These are phyloP conservation scores for Anticlea derivata DNA, from an alignment of 2,888 invertebrate genomes.

Conservation along the genomic window DNA sequence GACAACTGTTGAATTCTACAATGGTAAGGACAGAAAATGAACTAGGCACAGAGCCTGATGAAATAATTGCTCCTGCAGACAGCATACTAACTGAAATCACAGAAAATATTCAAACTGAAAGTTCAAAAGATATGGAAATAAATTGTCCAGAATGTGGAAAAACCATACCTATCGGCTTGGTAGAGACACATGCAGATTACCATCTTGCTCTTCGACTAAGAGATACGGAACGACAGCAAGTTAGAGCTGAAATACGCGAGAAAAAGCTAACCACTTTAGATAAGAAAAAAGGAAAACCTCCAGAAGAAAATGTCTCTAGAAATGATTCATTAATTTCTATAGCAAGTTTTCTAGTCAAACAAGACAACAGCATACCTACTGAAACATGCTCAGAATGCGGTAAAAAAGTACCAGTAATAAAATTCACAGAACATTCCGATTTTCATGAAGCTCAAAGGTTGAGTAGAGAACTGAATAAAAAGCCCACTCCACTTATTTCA, in stretches of 20 bases:
- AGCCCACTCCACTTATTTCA: slow-evolving; percentile 35
- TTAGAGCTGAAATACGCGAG: slow-evolving; percentile 53
- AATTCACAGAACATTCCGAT: slow-evolving; percentile 90
- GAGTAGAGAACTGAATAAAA: slow-evolving; percentile 86
- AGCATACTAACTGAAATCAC: slow-evolving; percentile 1
- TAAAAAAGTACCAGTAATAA: slow-evolving; percentile 83
- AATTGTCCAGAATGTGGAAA: slow-evolving; percentile 87
- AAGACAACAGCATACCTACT: slow-evolving; percentile 58
- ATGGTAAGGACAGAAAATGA: slow-evolving; percentile 34
- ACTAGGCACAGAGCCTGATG: slow-evolving; percentile 22
- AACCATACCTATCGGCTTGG: slow-evolving; percentile 78
- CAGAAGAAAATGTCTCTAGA: slow-evolving; percentile 44
- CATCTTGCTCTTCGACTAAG: slow-evolving; percentile 88
- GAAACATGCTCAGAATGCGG: slow-evolving; percentile 88
- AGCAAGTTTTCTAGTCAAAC: slow-evolving; percentile 74
- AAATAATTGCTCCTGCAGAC: slow-evolving; percentile 12
- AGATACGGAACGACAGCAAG: slow-evolving; percentile 76
- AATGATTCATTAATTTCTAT: slow-evolving; percentile 60
- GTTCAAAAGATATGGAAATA: slow-evolving; percentile 35
- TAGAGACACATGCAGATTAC: slow-evolving; percentile 89
- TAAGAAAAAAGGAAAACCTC: slow-evolving; percentile 38
- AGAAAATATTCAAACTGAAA: slow-evolving; percentile 13
- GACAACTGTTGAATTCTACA: slow-evolving; percentile 59
- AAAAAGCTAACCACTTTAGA: slow-evolving; percentile 33
- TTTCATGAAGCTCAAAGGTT: slow-evolving; percentile 93